These are phyloP conservation scores for Syrista parreyssii DNA, from an alignment of 2,888 invertebrate genomes.

Conservation along the genomic window DNA sequence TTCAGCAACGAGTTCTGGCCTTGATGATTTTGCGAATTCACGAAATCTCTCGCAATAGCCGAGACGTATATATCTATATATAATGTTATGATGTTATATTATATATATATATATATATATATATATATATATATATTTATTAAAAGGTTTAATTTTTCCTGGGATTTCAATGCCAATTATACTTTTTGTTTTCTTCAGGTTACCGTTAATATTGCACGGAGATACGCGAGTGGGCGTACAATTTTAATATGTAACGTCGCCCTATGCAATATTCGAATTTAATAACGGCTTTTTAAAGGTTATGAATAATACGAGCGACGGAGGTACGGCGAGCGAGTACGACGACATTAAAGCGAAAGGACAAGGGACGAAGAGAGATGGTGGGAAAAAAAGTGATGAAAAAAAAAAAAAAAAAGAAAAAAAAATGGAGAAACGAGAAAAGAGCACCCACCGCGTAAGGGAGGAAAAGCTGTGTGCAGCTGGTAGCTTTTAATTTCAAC, in stretches of 20 bases:
- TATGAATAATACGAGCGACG: conserved; percentile 39
- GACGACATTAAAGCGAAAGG: neutral
- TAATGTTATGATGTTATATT: neutral
- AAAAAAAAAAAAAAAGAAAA: neutral
- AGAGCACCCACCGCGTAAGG: conserved; percentile 1
- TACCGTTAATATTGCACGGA: neutral
- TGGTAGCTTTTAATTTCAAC: conserved; percentile 45
- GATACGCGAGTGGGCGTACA: conserved; percentile 16
- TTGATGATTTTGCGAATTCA: neutral
- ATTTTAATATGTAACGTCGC: conserved; percentile 38
- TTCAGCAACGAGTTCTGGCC: neutral
- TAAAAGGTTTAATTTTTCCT: neutral
- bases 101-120: neutral
- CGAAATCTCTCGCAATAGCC: neutral
- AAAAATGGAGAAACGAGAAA: neutral
- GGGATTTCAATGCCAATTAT: neutral
- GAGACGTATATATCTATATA: neutral
- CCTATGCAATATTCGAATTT: conserved; percentile 40
- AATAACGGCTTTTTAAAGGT: conserved; percentile 43
- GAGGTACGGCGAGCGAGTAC: conserved; percentile 16
- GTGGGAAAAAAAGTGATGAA: neutral
- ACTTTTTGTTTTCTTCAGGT: neutral
- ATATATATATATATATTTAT: neutral
- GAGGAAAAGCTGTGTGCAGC: conserved; percentile 24
- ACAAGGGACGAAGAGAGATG: conserved; percentile 17